Evolutionary conservation across 2,888 invertebrate species (phyloP).

Genomic region (Minunthozetes semirufus): DNA sequence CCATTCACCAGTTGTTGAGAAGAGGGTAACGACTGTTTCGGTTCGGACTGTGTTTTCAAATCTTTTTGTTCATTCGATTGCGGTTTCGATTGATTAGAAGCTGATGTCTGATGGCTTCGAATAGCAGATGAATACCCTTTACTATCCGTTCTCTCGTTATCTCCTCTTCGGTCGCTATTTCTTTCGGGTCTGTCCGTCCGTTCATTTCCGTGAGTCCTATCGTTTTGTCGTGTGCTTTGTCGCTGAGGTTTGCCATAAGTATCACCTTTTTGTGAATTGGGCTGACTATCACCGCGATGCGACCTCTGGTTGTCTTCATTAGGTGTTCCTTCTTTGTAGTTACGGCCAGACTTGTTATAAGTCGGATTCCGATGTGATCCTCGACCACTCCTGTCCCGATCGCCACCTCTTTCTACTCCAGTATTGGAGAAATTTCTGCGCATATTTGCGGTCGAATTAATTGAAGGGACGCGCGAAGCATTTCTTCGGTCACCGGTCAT

Average conservation of each 20-base stretch:
- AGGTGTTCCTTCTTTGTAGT: conserved; percentile 23
- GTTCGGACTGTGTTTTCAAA: not conserved
- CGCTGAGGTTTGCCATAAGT: conserved; percentile 2
- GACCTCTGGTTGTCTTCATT: not conserved
- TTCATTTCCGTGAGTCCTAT: not conserved
- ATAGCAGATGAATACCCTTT: not conserved
- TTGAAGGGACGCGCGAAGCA: not conserved
- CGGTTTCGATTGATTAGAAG: conserved; percentile 7
- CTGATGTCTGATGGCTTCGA: not conserved
- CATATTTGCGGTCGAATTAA: not conserved
- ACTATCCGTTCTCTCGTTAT: not conserved
- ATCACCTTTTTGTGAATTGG: not conserved
- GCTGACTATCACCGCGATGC: conserved; percentile 7
- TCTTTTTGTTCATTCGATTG: conserved; percentile 21
- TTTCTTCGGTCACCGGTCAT: not conserved
- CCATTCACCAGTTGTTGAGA: conserved; percentile 17
- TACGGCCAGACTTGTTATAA: not conserved
- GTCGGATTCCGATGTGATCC: not conserved
- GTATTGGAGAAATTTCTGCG: not conserved
- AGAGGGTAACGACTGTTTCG: conserved; percentile 1
- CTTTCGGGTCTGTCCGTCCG: not conserved
- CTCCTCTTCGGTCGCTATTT: not conserved
- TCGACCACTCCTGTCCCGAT: not conserved
- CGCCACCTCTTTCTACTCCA: not conserved
- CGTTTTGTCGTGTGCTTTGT: not conserved